Evolutionary conservation across 1,140 invertebrate genomes (phyloP), one percentile per base, ranked within the genome.

Genomic region (Diplogasteroides magnus): DNA sequence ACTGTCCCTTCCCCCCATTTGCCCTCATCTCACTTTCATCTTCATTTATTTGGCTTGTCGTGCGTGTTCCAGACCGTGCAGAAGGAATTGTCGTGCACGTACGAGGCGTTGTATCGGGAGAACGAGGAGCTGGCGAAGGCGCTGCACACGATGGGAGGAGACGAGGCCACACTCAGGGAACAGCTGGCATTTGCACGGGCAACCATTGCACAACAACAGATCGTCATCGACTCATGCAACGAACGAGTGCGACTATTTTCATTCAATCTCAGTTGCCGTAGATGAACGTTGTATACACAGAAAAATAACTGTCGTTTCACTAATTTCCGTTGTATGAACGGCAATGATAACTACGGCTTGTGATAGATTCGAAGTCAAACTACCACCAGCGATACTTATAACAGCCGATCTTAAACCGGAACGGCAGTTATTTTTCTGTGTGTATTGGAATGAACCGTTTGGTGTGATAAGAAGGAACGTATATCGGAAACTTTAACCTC

Each of bases 31-130:
- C 25, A 64, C 19, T 31, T 65, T 48, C 29, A 57, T 15, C 23
- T 32, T 25, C 29, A 31, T 64, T 64, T 19, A 55, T 61, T 68
- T 11, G 29, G 61, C 31, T 61, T 32, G 61, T 31, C n/a, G 27
- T 62, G 59, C 59, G 59, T 67, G n/a, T 71, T 71, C 57, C 70
- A 72, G 70, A 56, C 65, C 2, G 37, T 72, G 13, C 37, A 57
- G 48, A 72, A 72, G 64, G 70, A 72, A 31, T 63, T 72, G 26
- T 60, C 67, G 48, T 63, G 60, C 27, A 68, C 48, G 23, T 67
- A 72, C 59, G 64, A 72, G 37, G 70, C 70, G n/a, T 37, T 72
- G 58, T 72, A 72, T 27, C 55, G 61, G 26, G 70, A 72, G 28
- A 72, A 72, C 70, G 70, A 64, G 27, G 70, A 72, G 61, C 28